A percentile compares a stretch with the other conserved stretches of the same genome.
Evolutionary conservation across 2,888 invertebrate species (phyloP).

Genomic region (Oscheius myriophilus): DNA sequence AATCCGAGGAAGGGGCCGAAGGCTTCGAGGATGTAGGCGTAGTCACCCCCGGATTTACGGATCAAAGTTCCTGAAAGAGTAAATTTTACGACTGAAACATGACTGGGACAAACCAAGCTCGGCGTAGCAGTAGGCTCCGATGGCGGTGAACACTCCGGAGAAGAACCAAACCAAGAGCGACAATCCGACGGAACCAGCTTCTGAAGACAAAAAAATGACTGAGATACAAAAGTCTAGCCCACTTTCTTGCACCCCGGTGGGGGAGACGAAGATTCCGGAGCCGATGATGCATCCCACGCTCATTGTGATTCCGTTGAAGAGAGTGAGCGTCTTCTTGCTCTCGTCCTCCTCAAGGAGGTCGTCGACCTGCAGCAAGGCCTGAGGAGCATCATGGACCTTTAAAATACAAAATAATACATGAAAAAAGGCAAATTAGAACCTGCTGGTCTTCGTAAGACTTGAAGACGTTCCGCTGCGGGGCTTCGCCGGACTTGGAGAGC

Average conservation of each 20-base stretch:
- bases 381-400: too few relatives aligned
- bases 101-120: constrained; percentile 85
- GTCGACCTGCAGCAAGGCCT: too few relatives aligned
- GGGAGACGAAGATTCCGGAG: constrained; percentile 66
- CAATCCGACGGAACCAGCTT: constrained; percentile 86
- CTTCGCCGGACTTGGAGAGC: too few relatives aligned
- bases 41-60: constrained; percentile 81
- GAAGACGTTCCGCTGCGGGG: too few relatives aligned
- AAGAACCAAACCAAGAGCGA: constrained; percentile 90
- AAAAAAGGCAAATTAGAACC: too few relatives aligned
- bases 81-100: not conserved
- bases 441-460: too few relatives aligned
- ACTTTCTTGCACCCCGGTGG: constrained; percentile 69
- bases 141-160: constrained; percentile 94
- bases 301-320: constrained; percentile 68
- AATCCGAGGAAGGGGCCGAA: constrained; percentile 97
- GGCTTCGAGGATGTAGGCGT: constrained; percentile 96
- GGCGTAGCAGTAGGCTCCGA: constrained; percentile 96
- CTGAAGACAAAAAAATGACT: constrained; percentile 33
- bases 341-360: not conserved
- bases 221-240: constrained; percentile 17
- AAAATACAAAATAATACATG: too few relatives aligned
- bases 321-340: constrained; percentile 54
- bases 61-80: constrained; percentile 39
- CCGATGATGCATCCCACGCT: constrained; percentile 69